phyloP scores from a whole-genome alignment of 2,797 vertebrate genomes.

The Pempheris klunzingeri region DNA sequence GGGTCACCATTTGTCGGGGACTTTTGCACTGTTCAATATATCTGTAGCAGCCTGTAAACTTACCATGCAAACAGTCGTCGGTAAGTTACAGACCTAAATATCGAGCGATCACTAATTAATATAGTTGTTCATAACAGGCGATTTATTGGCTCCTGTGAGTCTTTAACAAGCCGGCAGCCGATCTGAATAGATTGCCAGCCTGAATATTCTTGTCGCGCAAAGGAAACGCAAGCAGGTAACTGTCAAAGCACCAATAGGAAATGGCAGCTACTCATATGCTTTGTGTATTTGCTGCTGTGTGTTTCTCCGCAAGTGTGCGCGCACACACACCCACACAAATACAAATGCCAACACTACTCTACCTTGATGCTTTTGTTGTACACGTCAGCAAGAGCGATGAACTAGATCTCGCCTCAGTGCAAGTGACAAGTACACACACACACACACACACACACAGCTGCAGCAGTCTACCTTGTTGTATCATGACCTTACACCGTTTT shows the following conservation, averaged over 20 bases:
- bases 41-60: neutral
- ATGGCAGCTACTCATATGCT: constrained; percentile 18
- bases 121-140: neutral
- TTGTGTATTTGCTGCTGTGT: constrained; percentile 15
- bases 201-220: constrained; percentile 7
- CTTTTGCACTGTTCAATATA: constrained; percentile 11
- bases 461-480: constrained; percentile 43
- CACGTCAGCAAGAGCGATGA: constrained; percentile 47
- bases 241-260: constrained; percentile 23
- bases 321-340: neutral
- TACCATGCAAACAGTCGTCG: neutral
- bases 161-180: neutral
- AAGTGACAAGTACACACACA: constrained; percentile 30
- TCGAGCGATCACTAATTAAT: neutral
- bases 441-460: constrained; percentile 12
- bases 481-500: constrained; percentile 59
- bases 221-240: constrained; percentile 16
- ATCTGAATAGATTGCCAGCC: neutral
- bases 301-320: constrained; percentile 29
- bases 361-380: constrained; percentile 39
- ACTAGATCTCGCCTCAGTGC: constrained; percentile 39
- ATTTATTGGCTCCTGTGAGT: constrained; percentile 12
- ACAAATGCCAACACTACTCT: constrained; percentile 10
- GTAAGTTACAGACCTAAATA: neutral
- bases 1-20: neutral